Conservation (phyloP, 2,888 invertebrate species). For the Sarcophaga rosellei region DNA sequence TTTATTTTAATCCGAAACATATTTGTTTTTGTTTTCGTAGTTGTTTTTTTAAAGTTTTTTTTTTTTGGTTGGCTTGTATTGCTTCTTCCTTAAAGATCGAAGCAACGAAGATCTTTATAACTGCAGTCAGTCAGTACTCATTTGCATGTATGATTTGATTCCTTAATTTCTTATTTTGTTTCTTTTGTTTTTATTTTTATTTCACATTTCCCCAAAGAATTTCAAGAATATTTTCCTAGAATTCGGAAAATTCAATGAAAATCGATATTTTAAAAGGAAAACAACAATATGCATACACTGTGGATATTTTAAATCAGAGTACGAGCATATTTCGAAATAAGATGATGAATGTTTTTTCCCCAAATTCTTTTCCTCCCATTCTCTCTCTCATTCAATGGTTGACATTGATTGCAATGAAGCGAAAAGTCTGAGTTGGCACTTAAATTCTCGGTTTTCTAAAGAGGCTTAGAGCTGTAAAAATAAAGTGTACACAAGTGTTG, state of each 20-base stretch:
- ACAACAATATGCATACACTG: not conserved
- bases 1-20: conserved; percentile 58
- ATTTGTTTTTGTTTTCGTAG: conserved; percentile 21
- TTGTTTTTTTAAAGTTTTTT: not conserved
- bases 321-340: not conserved
- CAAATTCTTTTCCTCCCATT: not conserved
- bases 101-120: conserved; percentile 11
- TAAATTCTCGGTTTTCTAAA: conserved; percentile 7
- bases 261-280: too few species aligned
- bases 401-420: not conserved
- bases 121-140: conserved; percentile 22
- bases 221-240: not conserved
- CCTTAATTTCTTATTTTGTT: not conserved
- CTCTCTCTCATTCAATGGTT: not conserved
- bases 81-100: not conserved
- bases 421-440: conserved; percentile 31
- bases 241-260: not conserved
- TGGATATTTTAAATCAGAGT: conserved; percentile 36
- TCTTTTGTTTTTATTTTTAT: not conserved
- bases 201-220: conserved; percentile 23
- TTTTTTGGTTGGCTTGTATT: too few species aligned
- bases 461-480: not conserved
- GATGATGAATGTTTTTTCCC: not conserved
- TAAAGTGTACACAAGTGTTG: not conserved
- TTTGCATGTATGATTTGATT: conserved; percentile 51